Evolutionary conservation across 2,888 invertebrate species (phyloP), one percentile per base, ranked within the genome.

Genomic region (Lapara coniferarum): DNA sequence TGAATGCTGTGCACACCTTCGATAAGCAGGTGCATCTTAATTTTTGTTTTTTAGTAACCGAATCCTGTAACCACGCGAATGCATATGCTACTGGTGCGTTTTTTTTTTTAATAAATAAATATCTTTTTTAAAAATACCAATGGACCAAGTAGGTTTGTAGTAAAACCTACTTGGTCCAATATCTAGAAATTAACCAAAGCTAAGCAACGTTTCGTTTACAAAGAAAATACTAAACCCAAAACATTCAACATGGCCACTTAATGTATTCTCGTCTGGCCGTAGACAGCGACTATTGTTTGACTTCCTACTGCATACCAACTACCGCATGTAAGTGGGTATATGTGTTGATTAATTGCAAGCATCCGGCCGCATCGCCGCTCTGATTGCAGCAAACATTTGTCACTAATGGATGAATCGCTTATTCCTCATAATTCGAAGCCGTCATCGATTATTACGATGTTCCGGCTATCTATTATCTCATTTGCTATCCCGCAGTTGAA

Each of bases 301-400:
- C 19, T 68, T 14, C 52, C 52, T 44, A 59, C 44, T 67, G 25
- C 16, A 56, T 14, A 58, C 37, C 37, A 8, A 37, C 37, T 37
- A 37, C 16, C 7, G 30, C 30, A 30, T 52, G 53, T 66, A 58
- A 58, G 69, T 53, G 66, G 57, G 12, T 70, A 70, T 68, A 56
- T 49, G 49, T 53, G 80, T 84, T 88, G 88, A 88, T 88, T 87
- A 86, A 88, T 88, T 83, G 82, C 82, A 66, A 72, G 67, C 75
- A 75, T 74, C 75, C 79, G 72, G 75, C 78, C 79, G 73, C 82
- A 78, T 73, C 74, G 72, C 77, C 71, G 79, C 78, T 84, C 85
- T 88, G 88, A 88, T 89, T 89, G 88, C 84, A 82, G 80, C 84
- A 78, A 87, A 89, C 89, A 89, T 89, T 89, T 88, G 89, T 87